Evolutionary conservation across 37 sponge, comb jelly and placozoan species (phyloP), one percentile per base, ranked within the genome.

Genomic region (Agelas oroides): DNA sequence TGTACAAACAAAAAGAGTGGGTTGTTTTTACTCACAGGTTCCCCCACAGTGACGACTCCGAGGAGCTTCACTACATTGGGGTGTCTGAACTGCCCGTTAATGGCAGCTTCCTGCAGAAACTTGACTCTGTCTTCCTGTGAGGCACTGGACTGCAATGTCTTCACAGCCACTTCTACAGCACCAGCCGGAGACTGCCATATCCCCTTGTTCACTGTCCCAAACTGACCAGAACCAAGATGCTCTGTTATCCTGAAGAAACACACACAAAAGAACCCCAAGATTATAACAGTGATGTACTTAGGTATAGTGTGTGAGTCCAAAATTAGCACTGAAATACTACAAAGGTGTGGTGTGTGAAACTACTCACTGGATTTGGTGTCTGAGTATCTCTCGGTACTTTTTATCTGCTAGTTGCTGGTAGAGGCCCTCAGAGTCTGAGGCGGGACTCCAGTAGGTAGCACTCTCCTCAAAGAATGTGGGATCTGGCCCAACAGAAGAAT

Each of bases 61-160:
- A 80, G 23, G 0, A 90, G 85, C 61, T 78, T 21, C 28, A 90
- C 85, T 23, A 90, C 59, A 63, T 90, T 90, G 54, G 74, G 65
- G 40, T 90, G 90, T 28, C 67, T 52, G 46, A 90, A 90, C 85
- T 90, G 90, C 20, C 90, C 85, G 23, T 75, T 90, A 39, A 90
- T 84, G 74, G 90, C 90, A 20, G 90, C 90, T 65, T 90, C 90
- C 59, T 85, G 81, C 13, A 90, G 78, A 60, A 85, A 90, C 71
- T 76, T 78, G 40, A 85, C 75, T 34, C 61, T 78, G 74, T 90
- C 90, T 21, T 73, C 66, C 73, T 90, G 80, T 17, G 64, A 62
- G 31, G 85, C 63, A 54, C 76, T 70, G 19, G 74, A 25, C 1
- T 79, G 83, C 15, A 85, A 53, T 30, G 56, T 79, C 64, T 90